phyloP scores from a whole-genome alignment of 2,113 vertebrate genomes.

The Cyprinodon variegatus region DNA sequence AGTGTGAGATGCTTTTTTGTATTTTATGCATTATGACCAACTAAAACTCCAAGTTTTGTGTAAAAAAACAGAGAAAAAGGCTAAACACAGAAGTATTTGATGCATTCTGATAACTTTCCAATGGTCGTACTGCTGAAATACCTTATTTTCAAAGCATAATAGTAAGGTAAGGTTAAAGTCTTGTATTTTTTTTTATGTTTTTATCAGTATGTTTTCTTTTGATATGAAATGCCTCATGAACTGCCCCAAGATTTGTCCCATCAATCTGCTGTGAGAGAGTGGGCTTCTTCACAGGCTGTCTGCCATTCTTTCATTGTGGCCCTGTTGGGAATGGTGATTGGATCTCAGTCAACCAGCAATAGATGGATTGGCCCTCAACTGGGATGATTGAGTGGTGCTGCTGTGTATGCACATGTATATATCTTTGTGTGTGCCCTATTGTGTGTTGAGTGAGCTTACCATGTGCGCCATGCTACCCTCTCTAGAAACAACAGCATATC shows the following conservation, averaged over 20 bases:
- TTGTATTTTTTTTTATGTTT: conserved; percentile 36
- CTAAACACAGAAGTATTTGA: conserved; percentile 23
- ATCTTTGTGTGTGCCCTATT: conserved; percentile 40
- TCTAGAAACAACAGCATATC: conserved; percentile 59
- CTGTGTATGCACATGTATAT: conserved; percentile 48
- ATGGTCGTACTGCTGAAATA: conserved; percentile 22
- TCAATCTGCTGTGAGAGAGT: conserved; percentile 57
- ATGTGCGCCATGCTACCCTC: conserved; percentile 28
- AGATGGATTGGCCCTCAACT: conserved; percentile 70
- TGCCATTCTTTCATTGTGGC: conserved; percentile 68
- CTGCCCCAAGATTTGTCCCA: conserved; percentile 59
- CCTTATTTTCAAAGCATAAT: not conserved
- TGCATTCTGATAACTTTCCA: conserved; percentile 39
- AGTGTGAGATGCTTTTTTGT: not conserved
- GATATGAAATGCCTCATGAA: conserved; percentile 57
- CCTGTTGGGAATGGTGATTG: conserved; percentile 75
- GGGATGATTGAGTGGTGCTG: conserved; percentile 61
- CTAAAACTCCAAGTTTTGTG: not conserved
- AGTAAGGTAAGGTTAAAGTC: conserved; percentile 3
- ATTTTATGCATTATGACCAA: conserved; percentile 24
- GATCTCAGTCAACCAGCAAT: conserved; percentile 74
- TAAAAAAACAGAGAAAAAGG: not conserved
- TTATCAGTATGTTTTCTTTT: conserved; percentile 44
- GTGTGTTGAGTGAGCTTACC: conserved; percentile 17
- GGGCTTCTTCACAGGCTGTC: conserved; percentile 62